Evolutionary conservation across 2,888 invertebrate species (phyloP).

Genomic region (Hydrotaea cyrtoneurina): DNA sequence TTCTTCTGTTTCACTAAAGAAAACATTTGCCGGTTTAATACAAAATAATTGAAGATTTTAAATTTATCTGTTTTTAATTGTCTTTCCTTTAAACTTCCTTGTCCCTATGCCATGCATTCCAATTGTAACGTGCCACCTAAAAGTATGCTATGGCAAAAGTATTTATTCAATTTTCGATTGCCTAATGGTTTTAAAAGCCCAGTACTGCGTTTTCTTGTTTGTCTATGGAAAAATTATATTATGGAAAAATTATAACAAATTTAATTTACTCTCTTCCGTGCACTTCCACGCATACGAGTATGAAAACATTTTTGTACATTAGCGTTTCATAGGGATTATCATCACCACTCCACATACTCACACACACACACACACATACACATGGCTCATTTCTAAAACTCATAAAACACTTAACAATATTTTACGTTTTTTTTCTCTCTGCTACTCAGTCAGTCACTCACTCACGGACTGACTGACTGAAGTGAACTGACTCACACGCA

Average conservation of each 20-base stretch:
- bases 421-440: conserved; percentile 25
- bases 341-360: neutral
- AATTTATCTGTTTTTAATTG: no score
- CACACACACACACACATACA: neutral
- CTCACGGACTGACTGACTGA: neutral
- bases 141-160: conserved; percentile 36
- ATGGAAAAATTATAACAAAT: conserved; percentile 61
- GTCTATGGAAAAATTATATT: neutral
- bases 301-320: conserved; percentile 57
- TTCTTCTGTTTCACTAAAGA: no score
- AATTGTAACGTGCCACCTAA: neutral
- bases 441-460: conserved; percentile 24
- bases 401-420: conserved; percentile 50
- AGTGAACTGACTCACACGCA: conserved; percentile 34
- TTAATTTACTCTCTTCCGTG: conserved; percentile 56
- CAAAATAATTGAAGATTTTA: no score
- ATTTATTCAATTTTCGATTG: conserved; percentile 54
- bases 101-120: no score
- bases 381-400: conserved; percentile 53
- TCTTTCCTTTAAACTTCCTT: no score
- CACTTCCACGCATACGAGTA: conserved; percentile 47
- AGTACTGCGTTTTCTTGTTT: neutral
- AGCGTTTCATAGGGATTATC: conserved; percentile 59
- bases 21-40: no score
- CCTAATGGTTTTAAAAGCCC: conserved; percentile 59